These are phyloP conservation scores for Xanthia togata DNA, from an alignment of 2,888 invertebrate species.

Conservation along the genomic window DNA sequence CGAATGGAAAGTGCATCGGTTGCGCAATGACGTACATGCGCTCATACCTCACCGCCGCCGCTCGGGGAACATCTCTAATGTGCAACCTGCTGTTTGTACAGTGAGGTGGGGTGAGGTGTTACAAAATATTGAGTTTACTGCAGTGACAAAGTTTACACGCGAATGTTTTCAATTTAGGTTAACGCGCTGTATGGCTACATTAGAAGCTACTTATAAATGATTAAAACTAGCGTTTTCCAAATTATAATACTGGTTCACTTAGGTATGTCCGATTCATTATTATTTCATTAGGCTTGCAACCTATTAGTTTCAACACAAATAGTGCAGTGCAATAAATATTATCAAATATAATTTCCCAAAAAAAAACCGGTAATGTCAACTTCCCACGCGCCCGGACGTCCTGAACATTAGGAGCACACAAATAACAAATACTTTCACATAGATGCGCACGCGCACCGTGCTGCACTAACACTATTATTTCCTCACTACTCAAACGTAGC, in stretches of 20 bases:
- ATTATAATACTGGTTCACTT: neutral
- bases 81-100: conserved; percentile 57
- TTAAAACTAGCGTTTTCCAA: neutral
- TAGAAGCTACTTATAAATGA: neutral
- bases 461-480: conserved; percentile 72
- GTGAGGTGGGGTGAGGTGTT: conserved; percentile 33
- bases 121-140: conserved; percentile 49
- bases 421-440: conserved; percentile 71
- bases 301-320: neutral
- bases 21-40: conserved; percentile 78
- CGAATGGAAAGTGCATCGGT: conserved; percentile 87
- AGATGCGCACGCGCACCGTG: conserved; percentile 70
- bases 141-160: neutral
- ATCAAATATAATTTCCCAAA: conserved; percentile 7
- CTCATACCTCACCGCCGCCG: conserved; percentile 43
- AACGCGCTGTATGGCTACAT: neutral
- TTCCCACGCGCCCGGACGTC: conserved; percentile 82
- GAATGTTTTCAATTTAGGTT: conserved; percentile 22
- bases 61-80: conserved; percentile 57
- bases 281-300: neutral
- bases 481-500: conserved; percentile 69
- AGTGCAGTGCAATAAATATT: neutral
- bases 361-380: conserved; percentile 7
- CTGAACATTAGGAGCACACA: conserved; percentile 68
- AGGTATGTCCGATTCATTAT: neutral